phyloP scores from a whole-genome alignment of 1,140 invertebrate species.

The Saccostrea echinata region DNA sequence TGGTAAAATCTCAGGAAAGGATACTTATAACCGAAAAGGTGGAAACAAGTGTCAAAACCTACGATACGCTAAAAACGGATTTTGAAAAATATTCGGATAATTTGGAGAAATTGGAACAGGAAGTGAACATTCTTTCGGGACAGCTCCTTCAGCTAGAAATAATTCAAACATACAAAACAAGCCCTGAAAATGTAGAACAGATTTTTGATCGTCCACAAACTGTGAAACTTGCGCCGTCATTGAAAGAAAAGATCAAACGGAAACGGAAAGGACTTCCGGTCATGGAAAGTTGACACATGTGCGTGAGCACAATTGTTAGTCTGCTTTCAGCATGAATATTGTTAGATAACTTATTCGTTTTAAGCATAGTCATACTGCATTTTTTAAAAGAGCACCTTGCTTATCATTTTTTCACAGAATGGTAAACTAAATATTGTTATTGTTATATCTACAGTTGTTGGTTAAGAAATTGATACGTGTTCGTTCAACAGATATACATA shows the following conservation, averaged over 20 bases:
- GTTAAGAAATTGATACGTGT: neutral
- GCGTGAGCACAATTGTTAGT: neutral
- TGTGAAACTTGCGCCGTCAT: constrained; percentile 76
- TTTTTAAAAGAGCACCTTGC: neutral
- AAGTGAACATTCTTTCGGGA: constrained; percentile 71
- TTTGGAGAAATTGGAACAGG: constrained; percentile 71
- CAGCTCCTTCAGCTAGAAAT: constrained; percentile 76
- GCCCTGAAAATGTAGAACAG: constrained; percentile 75
- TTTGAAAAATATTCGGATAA: constrained; percentile 71
- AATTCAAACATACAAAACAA: constrained; percentile 76
- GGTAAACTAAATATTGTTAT: constrained; percentile 19
- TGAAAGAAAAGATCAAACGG: constrained; percentile 74
- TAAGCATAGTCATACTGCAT: constrained; percentile 35
- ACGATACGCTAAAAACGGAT: constrained; percentile 70
- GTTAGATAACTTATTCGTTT: neutral
- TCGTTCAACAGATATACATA: neutral
- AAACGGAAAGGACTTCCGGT: constrained; percentile 64
- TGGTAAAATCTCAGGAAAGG: constrained; percentile 72
- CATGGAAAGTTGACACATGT: constrained; percentile 9
- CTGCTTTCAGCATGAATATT: neutral
- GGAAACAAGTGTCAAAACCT: constrained; percentile 70
- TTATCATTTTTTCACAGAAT: constrained; percentile 20
- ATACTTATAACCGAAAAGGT: constrained; percentile 70
- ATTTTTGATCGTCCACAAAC: constrained; percentile 74
- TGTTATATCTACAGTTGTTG: neutral